phyloP scores from a whole-genome alignment of 2,797 vertebrate genomes.

The Fringilla coelebs region DNA sequence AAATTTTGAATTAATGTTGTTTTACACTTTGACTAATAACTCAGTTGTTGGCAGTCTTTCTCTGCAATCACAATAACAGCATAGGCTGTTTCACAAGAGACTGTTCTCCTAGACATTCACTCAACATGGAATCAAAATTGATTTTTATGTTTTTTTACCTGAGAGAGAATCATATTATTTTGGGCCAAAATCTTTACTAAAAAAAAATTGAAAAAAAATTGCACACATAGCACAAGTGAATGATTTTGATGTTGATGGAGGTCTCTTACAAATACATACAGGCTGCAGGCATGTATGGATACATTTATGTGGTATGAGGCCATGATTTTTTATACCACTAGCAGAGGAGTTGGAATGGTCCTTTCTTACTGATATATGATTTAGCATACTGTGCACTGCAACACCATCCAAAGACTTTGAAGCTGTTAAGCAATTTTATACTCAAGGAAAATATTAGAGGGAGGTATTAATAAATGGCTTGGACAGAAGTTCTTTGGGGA shows the following conservation, averaged over 20 bases:
- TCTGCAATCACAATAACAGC: neutral
- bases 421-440: neutral
- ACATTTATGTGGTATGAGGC: neutral
- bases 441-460: neutral
- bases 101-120: neutral
- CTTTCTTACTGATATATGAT: neutral
- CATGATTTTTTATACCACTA: neutral
- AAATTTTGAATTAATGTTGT: neutral
- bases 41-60: neutral
- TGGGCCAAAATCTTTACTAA: neutral
- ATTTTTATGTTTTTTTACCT: neutral
- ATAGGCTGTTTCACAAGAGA: neutral
- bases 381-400: neutral
- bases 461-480: neutral
- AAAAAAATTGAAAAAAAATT: neutral
- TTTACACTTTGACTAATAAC: neutral
- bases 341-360: neutral
- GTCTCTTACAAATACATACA: neutral
- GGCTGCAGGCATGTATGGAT: neutral
- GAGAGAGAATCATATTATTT: neutral
- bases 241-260: fast-evolving
- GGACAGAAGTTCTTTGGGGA: neutral
- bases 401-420: neutral
- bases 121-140: neutral
- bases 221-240: neutral